A percentile compares a stretch with the other conserved stretches of the same genome.
Evolutionary conservation across 2,797 vertebrate species (phyloP).

Genomic region (Darevskia nairensis): DNA sequence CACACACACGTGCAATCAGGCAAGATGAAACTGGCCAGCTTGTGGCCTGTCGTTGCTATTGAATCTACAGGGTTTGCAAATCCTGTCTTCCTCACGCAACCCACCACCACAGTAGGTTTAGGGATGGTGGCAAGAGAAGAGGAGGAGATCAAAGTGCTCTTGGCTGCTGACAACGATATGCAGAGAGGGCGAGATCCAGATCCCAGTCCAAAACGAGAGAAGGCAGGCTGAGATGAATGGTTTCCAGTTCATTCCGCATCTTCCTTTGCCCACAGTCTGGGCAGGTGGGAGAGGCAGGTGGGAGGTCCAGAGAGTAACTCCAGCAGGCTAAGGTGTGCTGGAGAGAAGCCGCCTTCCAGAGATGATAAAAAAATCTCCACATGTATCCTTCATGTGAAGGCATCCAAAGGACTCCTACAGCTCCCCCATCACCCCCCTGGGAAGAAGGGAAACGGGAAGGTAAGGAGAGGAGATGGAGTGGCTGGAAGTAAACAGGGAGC

Average conservation of each 20-base stretch:
- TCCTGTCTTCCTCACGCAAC: slow-evolving; percentile 11
- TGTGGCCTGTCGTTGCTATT: background rate
- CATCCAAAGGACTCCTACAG: background rate
- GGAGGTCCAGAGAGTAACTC: background rate
- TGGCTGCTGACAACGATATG: slow-evolving; percentile 31
- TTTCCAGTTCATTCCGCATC: slow-evolving; percentile 23
- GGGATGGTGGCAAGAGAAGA: background rate
- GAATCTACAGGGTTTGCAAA: slow-evolving; percentile 26
- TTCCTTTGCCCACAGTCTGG: background rate
- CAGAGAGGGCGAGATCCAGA: background rate
- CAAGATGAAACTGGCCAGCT: background rate
- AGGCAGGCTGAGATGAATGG: slow-evolving; percentile 27
- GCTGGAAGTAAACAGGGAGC: background rate
- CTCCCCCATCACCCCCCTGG: background rate
- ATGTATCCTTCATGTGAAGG: background rate
- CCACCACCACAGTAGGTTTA: background rate
- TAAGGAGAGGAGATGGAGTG: background rate
- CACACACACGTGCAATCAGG: background rate
- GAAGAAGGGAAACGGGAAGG: background rate
- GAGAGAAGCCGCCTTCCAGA: background rate
- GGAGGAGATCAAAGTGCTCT: slow-evolving; percentile 29
- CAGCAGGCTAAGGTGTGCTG: background rate
- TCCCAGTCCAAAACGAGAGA: background rate
- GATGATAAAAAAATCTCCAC: slow-evolving; percentile 1
- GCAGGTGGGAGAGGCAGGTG: background rate